phyloP scores from a whole-genome alignment of 2,888 invertebrate genomes.

The Mycalesis mineus region DNA sequence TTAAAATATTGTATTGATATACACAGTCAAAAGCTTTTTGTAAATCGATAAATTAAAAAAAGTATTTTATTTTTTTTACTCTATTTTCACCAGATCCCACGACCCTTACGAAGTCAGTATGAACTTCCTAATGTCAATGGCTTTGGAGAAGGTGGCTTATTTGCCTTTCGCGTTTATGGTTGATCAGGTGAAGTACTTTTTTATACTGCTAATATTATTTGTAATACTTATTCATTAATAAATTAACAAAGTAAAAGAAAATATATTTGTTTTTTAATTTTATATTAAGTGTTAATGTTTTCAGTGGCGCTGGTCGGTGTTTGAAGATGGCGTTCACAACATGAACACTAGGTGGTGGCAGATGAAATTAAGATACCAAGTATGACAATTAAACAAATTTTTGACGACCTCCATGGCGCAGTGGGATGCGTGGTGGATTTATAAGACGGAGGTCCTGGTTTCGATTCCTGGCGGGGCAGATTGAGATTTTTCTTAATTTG shows the following conservation, averaged over 20 bases:
- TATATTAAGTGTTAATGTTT: conserved; percentile 12
- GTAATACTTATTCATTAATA: neutral
- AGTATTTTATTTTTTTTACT: neutral
- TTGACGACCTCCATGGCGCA: too few species aligned
- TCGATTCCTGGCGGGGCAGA: too few species aligned
- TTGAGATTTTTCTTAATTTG: too few species aligned
- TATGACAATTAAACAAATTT: conserved; percentile 31
- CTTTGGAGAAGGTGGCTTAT: conserved; percentile 86
- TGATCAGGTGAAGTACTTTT: conserved; percentile 80
- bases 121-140: conserved; percentile 88
- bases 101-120: conserved; percentile 84
- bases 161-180: conserved; percentile 89
- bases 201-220: neutral
- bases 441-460: too few species aligned
- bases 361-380: conserved; percentile 81
- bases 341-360: conserved; percentile 89
- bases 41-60: neutral
- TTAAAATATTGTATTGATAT: neutral
- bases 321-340: conserved; percentile 83
- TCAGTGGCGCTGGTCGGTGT: conserved; percentile 90
- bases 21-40: neutral
- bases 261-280: neutral
- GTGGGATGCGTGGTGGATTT: too few species aligned
- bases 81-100: conserved; percentile 54
- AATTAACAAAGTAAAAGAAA: too few species aligned